Percentiles rank a stretch among this genome's conserved stretches.
Evolutionary conservation across 2,113 vertebrate genomes (phyloP).

Genomic region (Ahaetulla prasina): DNA sequence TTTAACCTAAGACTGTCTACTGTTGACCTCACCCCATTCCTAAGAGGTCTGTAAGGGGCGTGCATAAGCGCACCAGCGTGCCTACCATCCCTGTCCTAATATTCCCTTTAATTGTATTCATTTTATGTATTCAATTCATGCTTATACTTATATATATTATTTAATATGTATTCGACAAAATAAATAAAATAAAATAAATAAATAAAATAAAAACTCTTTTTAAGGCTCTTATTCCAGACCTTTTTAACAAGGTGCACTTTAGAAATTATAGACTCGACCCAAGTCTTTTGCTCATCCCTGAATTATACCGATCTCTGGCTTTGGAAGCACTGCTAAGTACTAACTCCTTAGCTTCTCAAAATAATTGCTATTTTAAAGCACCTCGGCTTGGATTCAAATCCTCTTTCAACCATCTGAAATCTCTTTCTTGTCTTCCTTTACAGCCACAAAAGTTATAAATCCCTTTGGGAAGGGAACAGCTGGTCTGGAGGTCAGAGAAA

Average conservation of each 20-base stretch:
- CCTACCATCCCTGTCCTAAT: too few relatives aligned
- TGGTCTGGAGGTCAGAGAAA: neutral
- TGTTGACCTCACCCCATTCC: too few relatives aligned
- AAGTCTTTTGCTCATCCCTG: neutral
- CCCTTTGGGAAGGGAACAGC: neutral
- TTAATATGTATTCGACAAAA: too few relatives aligned
- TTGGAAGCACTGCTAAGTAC: neutral
- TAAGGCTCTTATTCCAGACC: neutral
- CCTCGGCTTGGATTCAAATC: neutral
- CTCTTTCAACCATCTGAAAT: neutral
- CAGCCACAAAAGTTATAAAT: neutral
- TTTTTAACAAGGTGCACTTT: neutral
- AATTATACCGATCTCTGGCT: neutral
- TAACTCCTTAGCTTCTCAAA: neutral
- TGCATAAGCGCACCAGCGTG: too few relatives aligned
- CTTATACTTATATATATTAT: too few relatives aligned
- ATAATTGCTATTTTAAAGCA: neutral
- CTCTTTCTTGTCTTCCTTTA: neutral
- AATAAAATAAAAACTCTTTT: too few relatives aligned
- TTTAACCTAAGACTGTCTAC: too few relatives aligned
- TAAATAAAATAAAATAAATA: too few relatives aligned
- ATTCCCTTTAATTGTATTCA: too few relatives aligned
- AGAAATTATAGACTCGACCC: neutral
- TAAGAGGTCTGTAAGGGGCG: too few relatives aligned
- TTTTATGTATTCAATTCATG: too few relatives aligned